Evolutionary conservation across 2,888 invertebrate species (phyloP), one percentile per base, ranked within the genome.

Genomic region (Erannis defoliaria): DNA sequence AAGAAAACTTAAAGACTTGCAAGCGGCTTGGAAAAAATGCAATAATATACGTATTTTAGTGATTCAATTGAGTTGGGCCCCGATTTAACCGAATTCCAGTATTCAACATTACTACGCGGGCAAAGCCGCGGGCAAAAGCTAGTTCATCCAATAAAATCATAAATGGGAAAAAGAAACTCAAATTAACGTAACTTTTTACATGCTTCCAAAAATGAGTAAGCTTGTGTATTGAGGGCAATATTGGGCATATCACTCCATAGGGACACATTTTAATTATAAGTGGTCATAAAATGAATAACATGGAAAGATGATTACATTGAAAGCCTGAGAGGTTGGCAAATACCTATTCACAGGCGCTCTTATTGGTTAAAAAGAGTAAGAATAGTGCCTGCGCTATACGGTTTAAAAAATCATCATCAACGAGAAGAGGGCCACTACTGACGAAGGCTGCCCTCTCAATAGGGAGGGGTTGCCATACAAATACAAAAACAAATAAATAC

Each of bases 241-340:
- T 51, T 69, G 66, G 62, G 62, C 67, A 63, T 75, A 78, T 75
- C 74, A 76, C 69, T 64, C 80, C 72, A 55, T 63, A 23, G 80
- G 78, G 80, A 72, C 73, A 67, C 71, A 76, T 82, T 74, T 68
- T 68, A 66, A 66, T 69, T 72, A 73, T 63, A 75, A 74, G 72
- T 67, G 58, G 68, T 67, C 72, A 70, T 74, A 73, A 79, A 77
- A 72, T 65, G 63, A 74, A 75, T 66, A 51, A 51, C 73, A 73
- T 69, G 72, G 59, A 79, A 77, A 78, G 74, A 75, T 78, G 81
- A 81, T 82, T 74, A 80, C 73, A 71, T 67, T 78, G 75, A 82
- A 80, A 81, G 77, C 77, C 68, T 29, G 57, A 59, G 54, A 46
- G 63, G 38, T 35, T n/a, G 26, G 33, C 29, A 31, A 42, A 38